Evolutionary conservation across 2,113 vertebrate species (phyloP), one percentile per base, ranked within the genome.

Genomic region (Megatriorchis doriae): DNA sequence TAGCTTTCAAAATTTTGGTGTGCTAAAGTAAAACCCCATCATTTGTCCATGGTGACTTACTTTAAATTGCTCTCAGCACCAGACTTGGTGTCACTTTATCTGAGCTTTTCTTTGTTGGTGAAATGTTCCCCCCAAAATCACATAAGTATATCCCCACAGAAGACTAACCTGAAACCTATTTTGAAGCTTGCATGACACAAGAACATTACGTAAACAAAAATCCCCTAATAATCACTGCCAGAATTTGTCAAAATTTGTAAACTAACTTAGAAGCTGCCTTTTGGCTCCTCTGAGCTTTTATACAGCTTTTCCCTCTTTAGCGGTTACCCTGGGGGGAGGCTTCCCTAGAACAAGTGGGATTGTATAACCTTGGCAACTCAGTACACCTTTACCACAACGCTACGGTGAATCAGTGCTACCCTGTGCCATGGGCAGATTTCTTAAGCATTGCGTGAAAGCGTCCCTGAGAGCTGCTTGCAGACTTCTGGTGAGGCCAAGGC

Each of bases 401-500:
- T 2, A 0, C 0, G 9, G 29, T 16, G 26, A 27, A 5, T 29
- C 62, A 2, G 18, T 13, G 47, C 45, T 23, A 9, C 21, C 58
- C 56, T 13, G 32, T 8, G 43, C 56, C 26, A 4, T 4, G 13
- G 1, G 27, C 50, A 38, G 50, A 38, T 11, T 29, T 22, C 6
- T 48, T 19, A 14, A 65, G 52, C 22, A 0, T 48, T 16, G 3
- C 7, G 0, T 16, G 42, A 26, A 26, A 63, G 18, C 32, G 2
- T 63, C 36, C 56, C 22, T 8, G 36, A 19, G 47, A 50, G 45
- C 45, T 90, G 53, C 56, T 21, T 55, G n/a, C 10, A 29, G 66
- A 2, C 22, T 38, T 38, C 38, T 73, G 62, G 10, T 7, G 29
- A 40, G 68, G 38, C 19, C 13, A 11, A 36, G 47, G n/a, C 10